Evolutionary conservation across 2,888 invertebrate species (phyloP).

Genomic region (Euclidia mi): DNA sequence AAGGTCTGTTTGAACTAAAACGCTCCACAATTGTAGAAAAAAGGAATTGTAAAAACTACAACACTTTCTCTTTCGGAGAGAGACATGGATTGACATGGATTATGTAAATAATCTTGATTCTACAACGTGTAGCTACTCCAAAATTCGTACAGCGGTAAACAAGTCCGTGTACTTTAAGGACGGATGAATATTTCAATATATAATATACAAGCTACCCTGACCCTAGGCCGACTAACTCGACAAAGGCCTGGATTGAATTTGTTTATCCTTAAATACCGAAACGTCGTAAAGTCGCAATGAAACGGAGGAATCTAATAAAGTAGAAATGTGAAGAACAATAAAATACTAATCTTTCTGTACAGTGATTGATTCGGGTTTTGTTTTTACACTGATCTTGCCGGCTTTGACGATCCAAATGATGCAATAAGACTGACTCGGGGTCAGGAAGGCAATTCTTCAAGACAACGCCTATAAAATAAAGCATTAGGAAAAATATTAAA

Average conservation of each 20-base stretch:
- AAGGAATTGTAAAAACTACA: too few species aligned
- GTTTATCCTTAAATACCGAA: slow-evolving; percentile 10
- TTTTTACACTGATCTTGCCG: slow-evolving; percentile 40
- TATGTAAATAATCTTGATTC: too few species aligned
- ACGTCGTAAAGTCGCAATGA: slow-evolving; percentile 38
- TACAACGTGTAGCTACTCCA: too few species aligned
- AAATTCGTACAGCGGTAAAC: too few species aligned
- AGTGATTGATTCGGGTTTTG: slow-evolving; percentile 49
- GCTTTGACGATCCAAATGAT: slow-evolving; percentile 28
- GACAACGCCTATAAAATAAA: background rate
- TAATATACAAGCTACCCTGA: too few species aligned
- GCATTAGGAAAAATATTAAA: background rate
- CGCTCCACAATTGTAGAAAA: too few species aligned
- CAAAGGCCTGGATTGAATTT: background rate
- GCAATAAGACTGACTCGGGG: background rate
- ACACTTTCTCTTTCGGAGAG: too few species aligned
- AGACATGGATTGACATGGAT: too few species aligned
- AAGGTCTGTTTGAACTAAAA: too few species aligned
- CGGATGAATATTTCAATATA: too few species aligned
- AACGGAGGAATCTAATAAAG: slow-evolving; percentile 41
- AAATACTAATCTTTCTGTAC: slow-evolving; percentile 35
- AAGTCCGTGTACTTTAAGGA: too few species aligned
- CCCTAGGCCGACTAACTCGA: too few species aligned
- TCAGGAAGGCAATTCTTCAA: background rate
- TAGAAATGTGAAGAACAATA: slow-evolving; percentile 35